Conservation (phyloP, 1,140 invertebrate genomes). For the Odontomachus brunneus region DNA sequence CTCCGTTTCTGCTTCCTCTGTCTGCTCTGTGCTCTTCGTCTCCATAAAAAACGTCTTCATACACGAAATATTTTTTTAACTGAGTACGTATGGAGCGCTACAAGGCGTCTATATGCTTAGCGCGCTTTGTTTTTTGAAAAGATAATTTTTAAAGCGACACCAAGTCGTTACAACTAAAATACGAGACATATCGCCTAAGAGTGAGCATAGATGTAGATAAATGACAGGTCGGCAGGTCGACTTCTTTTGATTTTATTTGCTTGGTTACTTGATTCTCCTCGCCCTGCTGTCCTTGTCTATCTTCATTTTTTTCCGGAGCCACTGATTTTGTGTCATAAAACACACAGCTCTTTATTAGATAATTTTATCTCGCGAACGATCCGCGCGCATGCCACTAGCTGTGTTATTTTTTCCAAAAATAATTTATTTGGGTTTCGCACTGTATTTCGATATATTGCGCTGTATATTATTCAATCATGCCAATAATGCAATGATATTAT, state of each 20-base stretch:
- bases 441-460: slow-evolving; percentile 4
- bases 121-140: no score
- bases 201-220: slow-evolving; percentile 48
- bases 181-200: slow-evolving; percentile 42
- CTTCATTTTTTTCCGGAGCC: not conserved
- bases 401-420: no score
- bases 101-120: no score
- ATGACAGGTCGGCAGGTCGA: slow-evolving; percentile 40
- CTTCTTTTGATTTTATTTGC: slow-evolving; percentile 66
- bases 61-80: no score
- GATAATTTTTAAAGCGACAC: not conserved
- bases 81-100: no score
- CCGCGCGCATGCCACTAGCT: no score
- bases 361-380: slow-evolving; percentile 51
- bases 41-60: no score
- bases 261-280: slow-evolving; percentile 44
- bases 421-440: not conserved
- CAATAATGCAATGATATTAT: not conserved
- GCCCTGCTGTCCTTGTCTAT: not conserved
- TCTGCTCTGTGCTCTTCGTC: no score
- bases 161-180: not conserved
- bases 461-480: not conserved
- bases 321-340: not conserved
- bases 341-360: slow-evolving; percentile 36
- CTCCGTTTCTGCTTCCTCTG: no score